Evolutionary conservation across 1,140 invertebrate species (phyloP).

Genomic region (Dufourea novaeangliae): DNA sequence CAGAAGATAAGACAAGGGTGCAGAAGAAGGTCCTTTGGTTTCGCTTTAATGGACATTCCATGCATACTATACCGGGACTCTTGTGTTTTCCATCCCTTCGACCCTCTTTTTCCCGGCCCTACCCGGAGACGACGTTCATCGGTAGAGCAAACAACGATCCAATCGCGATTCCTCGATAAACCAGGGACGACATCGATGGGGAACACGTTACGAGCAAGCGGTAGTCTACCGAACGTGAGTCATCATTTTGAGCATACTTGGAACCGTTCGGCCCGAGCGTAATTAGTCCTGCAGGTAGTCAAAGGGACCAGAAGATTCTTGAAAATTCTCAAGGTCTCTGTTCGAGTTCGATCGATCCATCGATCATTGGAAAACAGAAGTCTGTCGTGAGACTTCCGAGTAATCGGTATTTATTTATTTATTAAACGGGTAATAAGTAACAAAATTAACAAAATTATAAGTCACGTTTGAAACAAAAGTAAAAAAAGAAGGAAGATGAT

Average conservation of each 20-base stretch:
- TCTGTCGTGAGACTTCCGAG: no score
- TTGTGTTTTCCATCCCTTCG: not conserved
- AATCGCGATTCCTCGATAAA: constrained; percentile 41
- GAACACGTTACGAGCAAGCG: not conserved
- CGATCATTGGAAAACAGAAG: not conserved
- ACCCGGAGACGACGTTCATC: not conserved
- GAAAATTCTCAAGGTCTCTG: constrained; percentile 13
- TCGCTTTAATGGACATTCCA: constrained; percentile 50
- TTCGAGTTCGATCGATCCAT: not conserved
- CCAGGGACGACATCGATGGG: no score
- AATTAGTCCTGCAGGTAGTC: constrained; percentile 56
- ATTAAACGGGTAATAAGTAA: no score
- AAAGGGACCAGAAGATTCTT: constrained; percentile 14
- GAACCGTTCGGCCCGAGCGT: not conserved
- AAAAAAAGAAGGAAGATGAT: no score
- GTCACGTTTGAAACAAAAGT: no score
- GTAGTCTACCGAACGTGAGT: constrained; percentile 1
- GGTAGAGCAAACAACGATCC: constrained; percentile 20
- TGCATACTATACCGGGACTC: constrained; percentile 10
- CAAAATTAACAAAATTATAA: no score
- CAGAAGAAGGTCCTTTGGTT: not conserved
- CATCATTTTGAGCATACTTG: constrained; percentile 6
- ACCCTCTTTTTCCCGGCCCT: not conserved
- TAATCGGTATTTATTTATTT: no score
- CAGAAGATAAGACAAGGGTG: constrained; percentile 37